Conservation (phyloP, 2,113 vertebrate species). For the Lutjanus erythropterus region DNA sequence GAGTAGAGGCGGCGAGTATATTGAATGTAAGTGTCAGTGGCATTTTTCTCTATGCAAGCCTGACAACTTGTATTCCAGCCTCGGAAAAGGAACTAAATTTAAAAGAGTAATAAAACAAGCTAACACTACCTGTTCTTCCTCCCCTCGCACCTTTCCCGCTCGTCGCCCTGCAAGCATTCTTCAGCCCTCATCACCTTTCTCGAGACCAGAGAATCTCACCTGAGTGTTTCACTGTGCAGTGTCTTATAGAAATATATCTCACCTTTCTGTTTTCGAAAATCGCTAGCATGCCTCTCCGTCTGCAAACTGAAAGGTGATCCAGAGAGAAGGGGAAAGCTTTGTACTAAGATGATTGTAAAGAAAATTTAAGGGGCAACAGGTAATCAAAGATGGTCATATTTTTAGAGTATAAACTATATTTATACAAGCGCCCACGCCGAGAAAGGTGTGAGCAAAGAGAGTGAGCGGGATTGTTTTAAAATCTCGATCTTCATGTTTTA, state of each 20-base stretch:
- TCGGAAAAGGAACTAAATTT: conserved; percentile 40
- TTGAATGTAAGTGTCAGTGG: conserved; percentile 71
- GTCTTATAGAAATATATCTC: conserved; percentile 56
- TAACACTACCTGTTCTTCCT: conserved; percentile 72
- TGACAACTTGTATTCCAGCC: conserved; percentile 67
- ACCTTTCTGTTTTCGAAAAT: conserved; percentile 52
- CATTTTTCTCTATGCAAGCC: conserved; percentile 73
- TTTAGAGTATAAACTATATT: conserved; percentile 83
- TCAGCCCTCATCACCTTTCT: conserved; percentile 53
- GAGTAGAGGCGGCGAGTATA: conserved; percentile 36
- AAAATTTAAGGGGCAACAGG: conserved; percentile 64
- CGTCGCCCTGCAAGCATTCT: conserved; percentile 51
- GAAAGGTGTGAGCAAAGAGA: conserved; percentile 67
- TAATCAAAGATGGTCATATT: conserved; percentile 77
- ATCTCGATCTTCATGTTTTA: conserved; percentile 75
- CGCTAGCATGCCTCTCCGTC: conserved; percentile 57
- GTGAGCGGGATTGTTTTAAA: conserved; percentile 83
- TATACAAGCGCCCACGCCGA: conserved; percentile 76
- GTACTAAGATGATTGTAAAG: conserved; percentile 71
- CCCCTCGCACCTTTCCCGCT: conserved; percentile 55
- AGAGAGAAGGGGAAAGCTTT: conserved; percentile 67
- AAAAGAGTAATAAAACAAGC: conserved; percentile 37
- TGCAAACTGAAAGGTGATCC: conserved; percentile 59
- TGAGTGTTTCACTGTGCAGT: conserved; percentile 75
- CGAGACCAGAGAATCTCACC: conserved; percentile 60